Conservation (phyloP, 2,888 invertebrate genomes). For the Notodonta ziczac region DNA sequence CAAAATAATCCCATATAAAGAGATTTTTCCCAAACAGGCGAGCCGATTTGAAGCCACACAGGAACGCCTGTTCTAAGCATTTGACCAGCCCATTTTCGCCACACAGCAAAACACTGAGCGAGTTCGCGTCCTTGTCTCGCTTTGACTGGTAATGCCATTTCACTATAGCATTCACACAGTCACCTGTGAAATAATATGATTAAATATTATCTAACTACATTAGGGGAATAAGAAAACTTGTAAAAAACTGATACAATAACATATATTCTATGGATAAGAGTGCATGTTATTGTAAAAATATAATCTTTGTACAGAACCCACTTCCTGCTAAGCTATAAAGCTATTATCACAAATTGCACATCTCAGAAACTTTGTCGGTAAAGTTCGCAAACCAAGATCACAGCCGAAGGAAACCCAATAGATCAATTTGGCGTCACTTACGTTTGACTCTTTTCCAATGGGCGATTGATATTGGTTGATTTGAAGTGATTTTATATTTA, state of each 20-base stretch:
- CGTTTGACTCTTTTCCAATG: too few species aligned
- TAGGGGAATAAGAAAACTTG: too few species aligned
- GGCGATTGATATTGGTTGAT: too few species aligned
- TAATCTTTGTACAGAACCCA: background rate
- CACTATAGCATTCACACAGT: conserved; percentile 98
- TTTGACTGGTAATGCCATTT: conserved; percentile 97
- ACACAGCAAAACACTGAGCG: conserved; percentile 95
- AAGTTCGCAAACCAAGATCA: too few species aligned
- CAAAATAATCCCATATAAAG: conserved; percentile 99
- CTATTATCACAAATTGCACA: background rate
- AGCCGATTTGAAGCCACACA: conserved; percentile 97
- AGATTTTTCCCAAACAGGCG: conserved; percentile 96
- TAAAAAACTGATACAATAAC: too few species aligned
- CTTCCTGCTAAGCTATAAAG: background rate
- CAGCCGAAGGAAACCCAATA: too few species aligned
- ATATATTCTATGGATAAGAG: too few species aligned
- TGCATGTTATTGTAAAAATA: background rate
- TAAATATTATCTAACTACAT: background rate
- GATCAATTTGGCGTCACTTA: too few species aligned
- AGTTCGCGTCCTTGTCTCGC: conserved; percentile 91
- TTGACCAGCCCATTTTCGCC: conserved; percentile 97
- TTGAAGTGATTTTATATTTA: too few species aligned
- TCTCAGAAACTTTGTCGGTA: background rate
- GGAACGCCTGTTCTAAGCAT: conserved; percentile 96
- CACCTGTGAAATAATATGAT: conserved; percentile 85